These are phyloP conservation scores for Choloepus didactylus DNA, from an alignment of 2,797 vertebrate genomes.

Conservation along the genomic window DNA sequence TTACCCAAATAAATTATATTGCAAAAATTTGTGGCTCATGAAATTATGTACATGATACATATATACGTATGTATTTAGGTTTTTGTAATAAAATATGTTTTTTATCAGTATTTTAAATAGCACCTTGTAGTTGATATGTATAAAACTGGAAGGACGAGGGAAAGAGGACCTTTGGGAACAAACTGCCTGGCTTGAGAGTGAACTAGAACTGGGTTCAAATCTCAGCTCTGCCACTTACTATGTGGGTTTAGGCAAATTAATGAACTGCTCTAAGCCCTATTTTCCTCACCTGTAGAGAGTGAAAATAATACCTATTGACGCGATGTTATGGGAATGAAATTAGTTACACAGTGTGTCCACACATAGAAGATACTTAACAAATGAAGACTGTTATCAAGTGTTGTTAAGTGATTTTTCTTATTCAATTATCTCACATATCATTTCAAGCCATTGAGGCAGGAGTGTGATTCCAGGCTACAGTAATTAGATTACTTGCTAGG, in stretches of 20 bases:
- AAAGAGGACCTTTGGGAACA: neutral
- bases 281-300: neutral
- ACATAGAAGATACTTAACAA: neutral
- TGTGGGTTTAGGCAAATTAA: neutral
- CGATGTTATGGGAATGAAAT: neutral
- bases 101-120: neutral
- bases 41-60: neutral
- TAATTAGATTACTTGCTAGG: neutral
- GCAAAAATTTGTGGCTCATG: constrained; percentile 41
- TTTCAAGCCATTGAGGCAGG: neutral
- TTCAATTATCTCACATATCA: neutral
- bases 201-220: neutral
- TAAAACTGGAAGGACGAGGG: neutral
- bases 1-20: constrained; percentile 62
- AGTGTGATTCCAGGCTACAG: neutral
- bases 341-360: neutral
- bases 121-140: neutral
- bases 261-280: neutral
- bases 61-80: neutral
- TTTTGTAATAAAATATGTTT: constrained; percentile 26
- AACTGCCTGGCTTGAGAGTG: neutral
- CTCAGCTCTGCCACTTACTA: neutral
- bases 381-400: neutral
- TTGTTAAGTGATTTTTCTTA: neutral
- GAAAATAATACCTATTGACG: neutral